Conservation (phyloP, 2,888 invertebrate genomes). For the Melinaea menophilus region DNA sequence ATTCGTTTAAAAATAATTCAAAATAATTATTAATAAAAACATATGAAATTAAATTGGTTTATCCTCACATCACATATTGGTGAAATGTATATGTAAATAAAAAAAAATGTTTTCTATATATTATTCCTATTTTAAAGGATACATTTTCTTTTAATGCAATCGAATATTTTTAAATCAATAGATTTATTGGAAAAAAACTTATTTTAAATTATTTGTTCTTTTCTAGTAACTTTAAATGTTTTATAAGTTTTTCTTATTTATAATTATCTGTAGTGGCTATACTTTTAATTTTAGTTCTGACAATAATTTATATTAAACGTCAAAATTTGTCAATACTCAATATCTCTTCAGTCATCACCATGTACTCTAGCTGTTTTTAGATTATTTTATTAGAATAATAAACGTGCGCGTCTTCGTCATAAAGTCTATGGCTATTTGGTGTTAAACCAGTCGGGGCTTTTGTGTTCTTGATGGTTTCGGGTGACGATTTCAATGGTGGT, state of each 20-base stretch:
- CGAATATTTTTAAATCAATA: too few species aligned
- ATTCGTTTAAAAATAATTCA: neutral
- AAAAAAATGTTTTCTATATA: too few species aligned
- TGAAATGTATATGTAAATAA: too few species aligned
- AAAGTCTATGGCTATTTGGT: slow-evolving; percentile 67
- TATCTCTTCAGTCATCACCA: slow-evolving; percentile 46
- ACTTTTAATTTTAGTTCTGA: slow-evolving; percentile 11
- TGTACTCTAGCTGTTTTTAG: slow-evolving; percentile 51
- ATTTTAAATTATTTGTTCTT: too few species aligned
- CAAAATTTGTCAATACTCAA: slow-evolving; percentile 45
- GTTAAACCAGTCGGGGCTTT: slow-evolving; percentile 58
- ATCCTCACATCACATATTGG: too few species aligned
- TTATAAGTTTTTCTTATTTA: neutral
- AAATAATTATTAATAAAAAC: too few species aligned
- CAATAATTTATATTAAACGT: slow-evolving; percentile 30
- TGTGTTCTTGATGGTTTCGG: slow-evolving; percentile 77
- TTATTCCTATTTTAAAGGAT: too few species aligned
- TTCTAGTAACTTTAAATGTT: too few species aligned
- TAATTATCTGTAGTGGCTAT: slow-evolving; percentile 4
- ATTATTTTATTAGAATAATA: slow-evolving; percentile 54
- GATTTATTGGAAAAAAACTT: too few species aligned
- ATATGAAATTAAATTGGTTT: too few species aligned
- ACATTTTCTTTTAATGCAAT: too few species aligned
- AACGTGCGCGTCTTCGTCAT: slow-evolving; percentile 61
- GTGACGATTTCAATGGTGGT: slow-evolving; percentile 78